A percentile compares a stretch with the other conserved stretches of the same genome.
Conservation (phyloP, 23 tunicate genomes). For the Phallusia fumigata region DNA sequence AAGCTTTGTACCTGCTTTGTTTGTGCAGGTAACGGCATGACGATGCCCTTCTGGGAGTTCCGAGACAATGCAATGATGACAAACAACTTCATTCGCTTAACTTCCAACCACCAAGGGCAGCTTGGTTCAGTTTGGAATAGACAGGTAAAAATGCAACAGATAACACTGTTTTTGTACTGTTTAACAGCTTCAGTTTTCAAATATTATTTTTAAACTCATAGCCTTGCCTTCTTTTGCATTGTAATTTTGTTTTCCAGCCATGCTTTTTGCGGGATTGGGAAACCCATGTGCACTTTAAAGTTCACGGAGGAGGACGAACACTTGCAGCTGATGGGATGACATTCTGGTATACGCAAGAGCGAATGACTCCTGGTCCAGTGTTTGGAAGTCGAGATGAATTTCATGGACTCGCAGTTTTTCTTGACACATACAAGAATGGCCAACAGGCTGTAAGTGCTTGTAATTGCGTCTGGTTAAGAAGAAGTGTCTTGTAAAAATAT, state of each 20-base stretch:
- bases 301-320: constrained; percentile 91
- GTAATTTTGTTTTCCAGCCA: too few relatives aligned
- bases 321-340: constrained; percentile 99
- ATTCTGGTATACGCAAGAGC: constrained; percentile 69
- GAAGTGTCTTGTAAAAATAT: not conserved
- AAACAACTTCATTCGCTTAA: constrained; percentile 78
- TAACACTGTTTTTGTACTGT: too few relatives aligned
- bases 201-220: too few relatives aligned
- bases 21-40: constrained; percentile 74
- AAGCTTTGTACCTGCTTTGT: too few relatives aligned
- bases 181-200: too few relatives aligned
- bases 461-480: not conserved
- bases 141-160: constrained; percentile 50
- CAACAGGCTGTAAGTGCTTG: constrained; percentile 67
- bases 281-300: constrained; percentile 71
- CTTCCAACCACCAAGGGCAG: constrained; percentile 92
- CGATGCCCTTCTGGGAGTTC: constrained; percentile 96
- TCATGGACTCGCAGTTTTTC: constrained; percentile 80
- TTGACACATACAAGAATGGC: constrained; percentile 99
- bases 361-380: constrained; percentile 91
- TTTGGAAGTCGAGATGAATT: constrained; percentile 90
- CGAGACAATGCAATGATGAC: constrained; percentile 87
- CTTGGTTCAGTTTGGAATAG: constrained; percentile 89
- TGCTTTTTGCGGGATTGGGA: constrained; percentile 90
- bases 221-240: too few relatives aligned